Percentiles rank a stretch among this genome's conserved stretches.
These are phyloP conservation scores for Chironomus striatipennis DNA, from an alignment of 1,140 invertebrate genomes.

Conservation along the genomic window DNA sequence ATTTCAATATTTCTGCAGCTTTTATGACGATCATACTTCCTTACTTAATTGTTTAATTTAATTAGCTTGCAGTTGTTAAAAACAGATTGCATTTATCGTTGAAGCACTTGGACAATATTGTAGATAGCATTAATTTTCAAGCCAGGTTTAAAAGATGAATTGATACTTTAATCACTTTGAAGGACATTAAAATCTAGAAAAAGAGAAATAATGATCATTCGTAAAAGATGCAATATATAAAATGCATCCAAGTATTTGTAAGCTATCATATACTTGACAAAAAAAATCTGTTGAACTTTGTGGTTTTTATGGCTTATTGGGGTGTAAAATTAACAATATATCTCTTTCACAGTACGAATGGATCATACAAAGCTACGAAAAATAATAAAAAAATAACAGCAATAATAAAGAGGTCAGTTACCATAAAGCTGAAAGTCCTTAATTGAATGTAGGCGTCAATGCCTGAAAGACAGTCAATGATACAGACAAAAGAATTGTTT, in stretches of 20 bases:
- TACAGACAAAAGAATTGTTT: background rate
- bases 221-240: background rate
- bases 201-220: background rate
- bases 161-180: background rate
- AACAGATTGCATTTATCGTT: background rate
- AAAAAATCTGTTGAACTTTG: too few relatives aligned
- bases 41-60: slow-evolving; percentile 3
- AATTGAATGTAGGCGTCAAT: slow-evolving; percentile 1
- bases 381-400: background rate
- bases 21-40: background rate
- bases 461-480: background rate
- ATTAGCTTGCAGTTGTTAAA: background rate
- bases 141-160: background rate
- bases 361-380: too few relatives aligned
- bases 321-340: background rate
- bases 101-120: background rate
- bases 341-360: too few relatives aligned
- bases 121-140: background rate
- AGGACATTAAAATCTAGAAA: background rate
- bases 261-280: background rate
- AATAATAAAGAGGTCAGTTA: background rate
- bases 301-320: slow-evolving; percentile 11
- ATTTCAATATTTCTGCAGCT: background rate
- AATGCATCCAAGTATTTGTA: background rate
- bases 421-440: background rate